Evolutionary conservation across 1,140 invertebrate species (phyloP).

Genomic region (Brachionus manjavacas): DNA sequence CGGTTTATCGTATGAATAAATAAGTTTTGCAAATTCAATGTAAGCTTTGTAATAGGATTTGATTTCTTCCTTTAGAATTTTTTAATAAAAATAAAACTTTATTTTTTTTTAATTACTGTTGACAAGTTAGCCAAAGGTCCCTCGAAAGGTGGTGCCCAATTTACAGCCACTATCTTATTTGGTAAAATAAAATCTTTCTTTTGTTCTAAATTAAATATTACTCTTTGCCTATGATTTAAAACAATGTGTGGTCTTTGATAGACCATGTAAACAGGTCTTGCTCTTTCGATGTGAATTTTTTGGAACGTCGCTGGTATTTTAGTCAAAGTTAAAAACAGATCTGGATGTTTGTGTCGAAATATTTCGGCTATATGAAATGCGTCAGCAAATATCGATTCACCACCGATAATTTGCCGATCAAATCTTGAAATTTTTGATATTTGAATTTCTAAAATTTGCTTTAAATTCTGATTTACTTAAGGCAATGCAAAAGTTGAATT

Average conservation of each 20-base stretch:
- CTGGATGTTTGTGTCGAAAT: slow-evolving; percentile 47
- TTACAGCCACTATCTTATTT: slow-evolving; percentile 48
- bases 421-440: slow-evolving; percentile 46
- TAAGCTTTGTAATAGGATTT: slow-evolving; percentile 50
- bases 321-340: slow-evolving; percentile 47
- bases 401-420: slow-evolving; percentile 50
- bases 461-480: slow-evolving; percentile 46
- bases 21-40: slow-evolving; percentile 48
- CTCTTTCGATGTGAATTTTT: slow-evolving; percentile 44
- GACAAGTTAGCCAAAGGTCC: slow-evolving; percentile 47
- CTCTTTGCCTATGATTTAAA: slow-evolving; percentile 47
- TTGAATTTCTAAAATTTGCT: background rate
- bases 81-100: background rate
- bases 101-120: slow-evolving; percentile 43
- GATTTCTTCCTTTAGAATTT: slow-evolving; percentile 47
- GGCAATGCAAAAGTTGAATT: slow-evolving; percentile 52
- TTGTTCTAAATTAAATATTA: slow-evolving; percentile 27
- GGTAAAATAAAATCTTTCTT: background rate
- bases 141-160: slow-evolving; percentile 54
- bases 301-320: slow-evolving; percentile 52
- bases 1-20: slow-evolving; percentile 45
- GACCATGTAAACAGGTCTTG: slow-evolving; percentile 49
- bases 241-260: slow-evolving; percentile 52
- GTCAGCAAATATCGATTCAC: slow-evolving; percentile 51
- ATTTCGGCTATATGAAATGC: slow-evolving; percentile 49